A percentile compares a stretch with the other conserved stretches of the same genome.
These are phyloP conservation scores for Gari tellinella DNA, from an alignment of 2,888 invertebrate genomes.

Conservation along the genomic window DNA sequence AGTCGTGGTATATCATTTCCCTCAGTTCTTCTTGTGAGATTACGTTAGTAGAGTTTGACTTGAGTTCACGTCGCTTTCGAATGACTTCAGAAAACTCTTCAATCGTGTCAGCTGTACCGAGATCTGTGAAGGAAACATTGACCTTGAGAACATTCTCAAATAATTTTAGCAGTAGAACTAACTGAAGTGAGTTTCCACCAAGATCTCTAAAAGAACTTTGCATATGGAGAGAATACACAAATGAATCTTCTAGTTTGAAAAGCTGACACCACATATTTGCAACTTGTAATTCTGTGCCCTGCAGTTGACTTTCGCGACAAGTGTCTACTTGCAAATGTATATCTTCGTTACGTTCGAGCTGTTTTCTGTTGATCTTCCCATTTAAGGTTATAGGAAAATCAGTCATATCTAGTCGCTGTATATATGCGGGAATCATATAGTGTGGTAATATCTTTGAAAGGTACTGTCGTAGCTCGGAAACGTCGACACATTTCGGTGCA, in stretches of 20 bases:
- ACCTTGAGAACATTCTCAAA: conserved; percentile 63
- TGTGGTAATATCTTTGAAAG: conserved; percentile 64
- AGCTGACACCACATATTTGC: conserved; percentile 65
- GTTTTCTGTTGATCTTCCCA: conserved; percentile 69
- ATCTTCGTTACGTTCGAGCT: conserved; percentile 62
- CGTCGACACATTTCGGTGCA: conserved; percentile 65
- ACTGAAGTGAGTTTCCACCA: conserved; percentile 75
- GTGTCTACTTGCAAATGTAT: conserved; percentile 46
- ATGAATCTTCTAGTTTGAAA: conserved; percentile 62
- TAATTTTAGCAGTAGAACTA: conserved; percentile 63
- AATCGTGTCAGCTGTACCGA: conserved; percentile 67
- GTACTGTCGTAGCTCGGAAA: conserved; percentile 67
- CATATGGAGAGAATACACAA: conserved; percentile 60
- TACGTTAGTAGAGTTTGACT: conserved; percentile 23
- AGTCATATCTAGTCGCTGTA: conserved; percentile 60
- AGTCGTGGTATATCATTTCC: conserved; percentile 61
- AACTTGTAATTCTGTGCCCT: conserved; percentile 63
- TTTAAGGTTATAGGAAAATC: conserved; percentile 68
- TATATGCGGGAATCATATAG: conserved; percentile 71
- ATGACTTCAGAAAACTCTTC: conserved; percentile 68
- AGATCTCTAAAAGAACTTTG: conserved; percentile 72
- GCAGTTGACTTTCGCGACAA: conserved; percentile 61
- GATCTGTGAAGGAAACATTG: conserved; percentile 65
- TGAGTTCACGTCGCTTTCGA: conserved; percentile 44
- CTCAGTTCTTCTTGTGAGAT: conserved; percentile 51